phyloP scores from a whole-genome alignment of 1,140 invertebrate species.

The Solenopsis fugax region DNA sequence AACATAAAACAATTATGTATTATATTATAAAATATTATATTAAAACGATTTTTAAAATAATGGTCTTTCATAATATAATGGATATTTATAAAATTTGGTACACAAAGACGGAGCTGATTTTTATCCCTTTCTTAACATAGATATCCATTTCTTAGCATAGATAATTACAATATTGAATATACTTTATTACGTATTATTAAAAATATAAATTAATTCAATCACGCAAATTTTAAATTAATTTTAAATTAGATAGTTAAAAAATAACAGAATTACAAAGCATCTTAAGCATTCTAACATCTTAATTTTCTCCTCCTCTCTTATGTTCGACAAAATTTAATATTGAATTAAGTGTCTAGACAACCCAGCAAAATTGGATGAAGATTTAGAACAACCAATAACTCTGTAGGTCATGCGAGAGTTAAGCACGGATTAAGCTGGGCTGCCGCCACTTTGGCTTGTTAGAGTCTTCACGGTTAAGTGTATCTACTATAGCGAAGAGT shows the following conservation, averaged over 20 bases:
- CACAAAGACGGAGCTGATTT: neutral
- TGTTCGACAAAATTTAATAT: slow-evolving; percentile 43
- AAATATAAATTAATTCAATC: slow-evolving; percentile 1
- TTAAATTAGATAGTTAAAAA: neutral
- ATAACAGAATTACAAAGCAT: neutral
- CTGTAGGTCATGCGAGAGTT: slow-evolving; percentile 42
- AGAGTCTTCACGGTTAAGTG: slow-evolving; percentile 53
- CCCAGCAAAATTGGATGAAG: slow-evolving; percentile 36
- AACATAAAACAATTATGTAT: neutral
- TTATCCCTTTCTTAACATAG: neutral
- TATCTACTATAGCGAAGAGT: slow-evolving; percentile 39
- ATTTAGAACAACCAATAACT: slow-evolving; percentile 10
- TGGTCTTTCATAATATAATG: too few relatives aligned
- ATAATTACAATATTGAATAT: neutral
- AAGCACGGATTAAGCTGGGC: slow-evolving; percentile 53
- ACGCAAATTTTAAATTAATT: neutral
- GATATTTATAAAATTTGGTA: neutral
- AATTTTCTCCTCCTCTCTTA: slow-evolving; percentile 3
- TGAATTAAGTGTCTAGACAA: slow-evolving; percentile 44
- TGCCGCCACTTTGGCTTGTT: slow-evolving; percentile 57
- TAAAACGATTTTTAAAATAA: neutral
- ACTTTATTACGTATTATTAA: neutral
- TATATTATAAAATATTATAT: neutral
- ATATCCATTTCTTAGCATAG: neutral
- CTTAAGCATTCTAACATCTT: neutral